Evolutionary conservation across 2,888 invertebrate genomes (phyloP), one percentile per base, ranked within the genome.

Genomic region (Orthosia incerta): DNA sequence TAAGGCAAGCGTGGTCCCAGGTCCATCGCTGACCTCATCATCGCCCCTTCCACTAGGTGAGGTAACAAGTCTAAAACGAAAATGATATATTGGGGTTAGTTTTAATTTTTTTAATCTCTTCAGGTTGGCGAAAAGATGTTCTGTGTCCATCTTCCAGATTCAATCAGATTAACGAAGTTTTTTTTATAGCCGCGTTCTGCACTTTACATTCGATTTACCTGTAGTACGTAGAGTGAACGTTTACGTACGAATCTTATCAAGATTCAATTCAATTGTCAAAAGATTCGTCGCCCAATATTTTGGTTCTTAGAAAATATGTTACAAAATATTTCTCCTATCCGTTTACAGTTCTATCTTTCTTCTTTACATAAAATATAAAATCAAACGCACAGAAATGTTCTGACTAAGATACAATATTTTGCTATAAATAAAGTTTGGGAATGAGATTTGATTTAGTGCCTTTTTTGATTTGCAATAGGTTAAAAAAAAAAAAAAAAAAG

Each of bases 331-430:
- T 26, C 12, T 26, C 4, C 16, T 56, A 66, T 67, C 57, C 48
- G 13, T 50, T 48, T 53, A 76, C 16, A 26, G 11, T 50, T 31
- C n/a, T 23, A 61, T 61, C 4, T 61, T 31, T 79, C 26, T 48
- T 15, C 18, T 74, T 77, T 60, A 23, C 16, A 60, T 55, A 26
- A 16, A 78, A 65, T 48, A 45, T 50, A 20, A 45, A 69, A 80
- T 75, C 75, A 31, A 80, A 60, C 45, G 18, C 26, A 46, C 4
- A 55, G 56, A 51, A 18, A 60, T 20, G 62, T 73, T 48, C 13
- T 53, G n/a, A 13, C n/a, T 26, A 53, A 48, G 20, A 2, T 59
- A 62, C 0, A 16, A 59, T 67, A 59, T 67, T 61, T 26, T 12
- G 18, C 15, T 1, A 4, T 12, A 48, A 53, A 50, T 1, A 26